Evolutionary conservation across 2,797 vertebrate species (phyloP), one percentile per base, ranked within the genome.

Genomic region (Leptoclinus maculatus): DNA sequence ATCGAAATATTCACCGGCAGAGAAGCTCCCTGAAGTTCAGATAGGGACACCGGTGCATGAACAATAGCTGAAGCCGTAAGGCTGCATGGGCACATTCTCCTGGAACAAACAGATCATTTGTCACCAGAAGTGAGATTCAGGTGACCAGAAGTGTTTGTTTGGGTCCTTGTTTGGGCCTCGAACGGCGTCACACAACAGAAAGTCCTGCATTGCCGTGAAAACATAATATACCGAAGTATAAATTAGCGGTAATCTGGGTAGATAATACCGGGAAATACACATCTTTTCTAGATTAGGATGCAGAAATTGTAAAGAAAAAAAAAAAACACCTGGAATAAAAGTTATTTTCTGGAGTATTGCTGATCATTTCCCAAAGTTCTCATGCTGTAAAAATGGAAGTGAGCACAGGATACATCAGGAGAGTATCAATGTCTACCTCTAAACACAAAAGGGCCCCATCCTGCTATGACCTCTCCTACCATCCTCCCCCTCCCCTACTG

Each of bases 41-140:
- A 84, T 95, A 92, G 96, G 95, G 96, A 97, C 97, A 97, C 96
- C 95, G 93, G 95, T 92, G 95, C 93, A 94, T 93, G 95, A 96
- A 96, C 95, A 96, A 96, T 95, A 96, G 76, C 56, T 67, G 76
- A 60, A 85, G 83, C 84, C 59, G 72, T 62, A 54, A 66, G 78
- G 75, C 63, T 67, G 67, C 69, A 78, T 34, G 68, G 72, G 54
- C 73, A 79, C 74, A 54, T 76, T 76, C 69, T 83, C 64, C n/a
- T 79, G 71, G 74, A 86, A 74, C 54, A 74, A 25, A 9, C 27
- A 3, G 54, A 17, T 63, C 54, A 80, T 82, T 74, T 74, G 65
- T 79, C n/a, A 47, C 29, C 11, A 21, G 58, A 71, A 47, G 62
- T 66, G 69, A 82, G 58, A 58, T 68, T 80, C 63, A 80, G 82